phyloP scores from a whole-genome alignment of 2,797 vertebrate species.

The Parotocinclus haroldoi region DNA sequence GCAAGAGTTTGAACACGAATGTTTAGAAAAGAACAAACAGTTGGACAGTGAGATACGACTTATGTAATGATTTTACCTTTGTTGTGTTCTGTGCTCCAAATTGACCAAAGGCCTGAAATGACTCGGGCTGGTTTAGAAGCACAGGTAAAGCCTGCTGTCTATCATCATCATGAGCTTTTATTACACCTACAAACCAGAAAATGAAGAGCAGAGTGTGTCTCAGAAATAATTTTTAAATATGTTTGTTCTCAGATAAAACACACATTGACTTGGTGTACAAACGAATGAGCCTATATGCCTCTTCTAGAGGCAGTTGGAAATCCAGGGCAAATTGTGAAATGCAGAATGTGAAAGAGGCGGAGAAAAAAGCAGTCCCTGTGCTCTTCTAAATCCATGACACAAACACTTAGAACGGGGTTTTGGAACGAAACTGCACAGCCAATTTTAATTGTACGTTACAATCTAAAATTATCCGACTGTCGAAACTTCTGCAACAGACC shows the following conservation, averaged over 20 bases:
- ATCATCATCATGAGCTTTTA: no score
- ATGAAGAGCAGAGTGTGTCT: background rate
- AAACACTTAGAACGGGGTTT: background rate
- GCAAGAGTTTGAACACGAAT: no score
- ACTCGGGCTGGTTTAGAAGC: no score
- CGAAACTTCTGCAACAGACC: background rate
- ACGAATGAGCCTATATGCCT: background rate
- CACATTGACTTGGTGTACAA: background rate
- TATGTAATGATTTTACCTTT: no score
- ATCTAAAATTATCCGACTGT: background rate
- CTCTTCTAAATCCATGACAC: background rate
- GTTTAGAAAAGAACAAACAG: no score
- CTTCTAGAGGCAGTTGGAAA: no score
- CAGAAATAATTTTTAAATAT: background rate
- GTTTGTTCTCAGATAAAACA: no score
- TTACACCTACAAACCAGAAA: no score
- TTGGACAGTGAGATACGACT: no score
- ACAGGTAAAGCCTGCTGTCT: no score
- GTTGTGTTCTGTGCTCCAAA: no score
- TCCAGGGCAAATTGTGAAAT: conserved; percentile 18
- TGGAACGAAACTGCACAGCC: background rate
- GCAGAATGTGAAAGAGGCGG: conserved; percentile 29
- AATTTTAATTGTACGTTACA: background rate
- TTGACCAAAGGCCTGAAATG: no score
- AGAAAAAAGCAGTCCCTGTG: conserved; percentile 55